Percentiles rank a stretch among this genome's conserved stretches.
Conservation (phyloP, 2,888 invertebrate genomes). For the Brachycybe producta region DNA sequence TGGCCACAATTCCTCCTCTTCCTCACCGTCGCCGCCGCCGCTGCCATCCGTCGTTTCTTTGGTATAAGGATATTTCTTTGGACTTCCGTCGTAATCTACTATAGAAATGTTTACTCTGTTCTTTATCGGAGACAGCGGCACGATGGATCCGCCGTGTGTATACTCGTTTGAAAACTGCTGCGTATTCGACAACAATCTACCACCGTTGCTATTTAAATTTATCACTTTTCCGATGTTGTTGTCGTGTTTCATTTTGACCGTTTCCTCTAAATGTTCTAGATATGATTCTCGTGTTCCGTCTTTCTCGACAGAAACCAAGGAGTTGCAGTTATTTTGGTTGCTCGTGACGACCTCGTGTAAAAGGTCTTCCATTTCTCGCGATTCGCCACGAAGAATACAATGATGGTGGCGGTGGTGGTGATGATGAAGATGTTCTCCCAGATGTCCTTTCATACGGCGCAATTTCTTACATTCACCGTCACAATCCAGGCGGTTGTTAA, state of each 20-base stretch:
- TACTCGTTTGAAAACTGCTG: not conserved
- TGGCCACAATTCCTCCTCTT: not conserved
- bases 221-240: no score
- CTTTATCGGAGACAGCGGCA: not conserved
- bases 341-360: slow-evolving; percentile 11
- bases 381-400: slow-evolving; percentile 10
- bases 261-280: no score
- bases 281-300: not conserved
- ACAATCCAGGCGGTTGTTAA: not conserved
- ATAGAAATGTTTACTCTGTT: not conserved
- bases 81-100: slow-evolving; percentile 16
- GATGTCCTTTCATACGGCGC: slow-evolving; percentile 1
- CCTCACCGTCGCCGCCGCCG: no score
- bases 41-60: no score
- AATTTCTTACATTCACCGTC: slow-evolving; percentile 2
- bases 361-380: slow-evolving; percentile 13
- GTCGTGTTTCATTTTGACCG: no score
- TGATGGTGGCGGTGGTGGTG: no score
- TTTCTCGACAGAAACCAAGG: not conserved
- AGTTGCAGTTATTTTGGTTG: slow-evolving; percentile 9
- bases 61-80: slow-evolving; percentile 14
- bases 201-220: not conserved
- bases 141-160: not conserved
- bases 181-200: not conserved
- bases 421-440: no score